Base-by-base conservation (phyloP, 1,140 invertebrate genomes). In the Neodiprion pinetum region DNA sequence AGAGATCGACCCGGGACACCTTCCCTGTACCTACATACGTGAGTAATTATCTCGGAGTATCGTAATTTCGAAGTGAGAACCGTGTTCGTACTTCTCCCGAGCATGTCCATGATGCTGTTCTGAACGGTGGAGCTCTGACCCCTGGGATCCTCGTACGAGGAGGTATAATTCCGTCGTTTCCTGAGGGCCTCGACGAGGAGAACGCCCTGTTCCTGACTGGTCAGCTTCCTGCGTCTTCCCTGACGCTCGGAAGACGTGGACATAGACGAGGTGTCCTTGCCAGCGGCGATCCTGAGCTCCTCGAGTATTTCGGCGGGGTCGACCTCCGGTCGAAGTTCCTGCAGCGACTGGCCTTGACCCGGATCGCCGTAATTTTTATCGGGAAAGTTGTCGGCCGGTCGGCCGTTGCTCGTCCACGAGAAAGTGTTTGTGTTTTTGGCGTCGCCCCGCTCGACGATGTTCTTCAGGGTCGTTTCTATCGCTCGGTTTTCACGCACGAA, bases 21-120 rank as follows among this genome's bases (percentile, higher is more conserved):
- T 21, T 68, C 47, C 21, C 10, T 21, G 17, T 68, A 17, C 10
- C n/a, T 68, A 21, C n/a, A 11, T 68, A 17, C 28, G 17, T 21
- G 17, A 21, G 17, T n/a, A 11, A 11, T n/a, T 11, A 61, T 11
- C n/a, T n/a, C 10, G n/a, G n/a, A 61, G n/a, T 61, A n/a, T 11
- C 10, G n/a, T 11, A 61, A 11, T 61, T 11, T 11, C 10, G n/a
- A 21, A 69, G 50, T 49, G 48, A 1, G 0, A 21, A 21, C 17
- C 17, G 17, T 21, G 17, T 21, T 21, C 93, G 89, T 91, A 95
- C 94, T 95, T 93, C 94, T 92, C 74, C 94, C 94, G 77, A 96
- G 88, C 90, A 96, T 93, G 82, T 95, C 93, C 90, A 95, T 93
- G 75, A 96, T 92, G 74, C 92, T 92, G 78, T 92, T 92, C 74